Percentiles rank a stretch among this genome's conserved stretches.
These are phyloP conservation scores for Desmophyllum pertusum DNA, from an alignment of 92 coral and sea anemone genomes.

Conservation along the genomic window DNA sequence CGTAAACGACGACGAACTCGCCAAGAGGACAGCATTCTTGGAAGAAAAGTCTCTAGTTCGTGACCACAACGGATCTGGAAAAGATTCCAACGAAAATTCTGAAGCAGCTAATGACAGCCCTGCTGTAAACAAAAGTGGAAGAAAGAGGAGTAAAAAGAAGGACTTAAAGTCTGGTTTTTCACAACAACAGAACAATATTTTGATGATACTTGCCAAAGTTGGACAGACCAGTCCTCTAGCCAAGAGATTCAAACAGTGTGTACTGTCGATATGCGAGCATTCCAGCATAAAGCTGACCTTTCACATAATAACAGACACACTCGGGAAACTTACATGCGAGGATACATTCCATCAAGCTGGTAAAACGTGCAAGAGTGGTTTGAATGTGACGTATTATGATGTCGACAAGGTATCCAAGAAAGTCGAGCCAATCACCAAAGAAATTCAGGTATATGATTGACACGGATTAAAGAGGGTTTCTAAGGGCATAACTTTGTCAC, in stretches of 20 bases:
- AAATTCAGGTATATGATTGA: slow-evolving; percentile 59
- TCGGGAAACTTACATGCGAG: slow-evolving; percentile 51
- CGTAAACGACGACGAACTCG: background rate
- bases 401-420: slow-evolving; percentile 51
- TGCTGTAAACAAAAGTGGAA: background rate
- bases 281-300: slow-evolving; percentile 58
- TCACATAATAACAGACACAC: slow-evolving; percentile 69
- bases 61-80: background rate
- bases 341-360: slow-evolving; percentile 49
- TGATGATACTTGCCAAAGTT: slow-evolving; percentile 66
- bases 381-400: slow-evolving; percentile 68
- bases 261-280: slow-evolving; percentile 73
- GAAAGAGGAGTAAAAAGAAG: background rate
- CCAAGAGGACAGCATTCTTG: background rate
- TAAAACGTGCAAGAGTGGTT: slow-evolving; percentile 45
- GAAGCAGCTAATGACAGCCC: background rate
- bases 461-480: background rate
- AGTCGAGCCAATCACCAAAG: slow-evolving; percentile 59
- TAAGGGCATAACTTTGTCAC: too few species aligned
- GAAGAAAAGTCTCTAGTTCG: background rate
- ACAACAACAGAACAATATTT: slow-evolving; percentile 36
- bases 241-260: slow-evolving; percentile 56
- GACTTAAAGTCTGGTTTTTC: background rate
- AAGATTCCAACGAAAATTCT: background rate
- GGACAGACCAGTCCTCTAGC: slow-evolving; percentile 61